phyloP scores from a whole-genome alignment of 1,140 invertebrate species.

The Homalodisca vitripennis region DNA sequence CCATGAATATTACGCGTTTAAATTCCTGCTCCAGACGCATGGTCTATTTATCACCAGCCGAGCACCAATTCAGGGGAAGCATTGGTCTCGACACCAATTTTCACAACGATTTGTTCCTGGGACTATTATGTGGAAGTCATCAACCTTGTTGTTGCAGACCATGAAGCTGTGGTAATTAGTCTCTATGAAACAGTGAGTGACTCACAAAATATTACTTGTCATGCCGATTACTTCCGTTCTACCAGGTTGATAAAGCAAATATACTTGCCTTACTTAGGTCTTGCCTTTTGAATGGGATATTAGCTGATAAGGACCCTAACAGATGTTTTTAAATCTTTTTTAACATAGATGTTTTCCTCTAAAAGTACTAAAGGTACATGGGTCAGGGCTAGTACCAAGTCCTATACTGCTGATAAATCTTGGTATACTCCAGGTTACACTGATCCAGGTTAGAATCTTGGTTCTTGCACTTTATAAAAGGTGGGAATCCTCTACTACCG shows the following conservation, averaged over 20 bases:
- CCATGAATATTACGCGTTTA: background rate
- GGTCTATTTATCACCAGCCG: background rate
- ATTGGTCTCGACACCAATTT: background rate
- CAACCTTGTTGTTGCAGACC: slow-evolving; percentile 4
- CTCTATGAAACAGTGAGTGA: background rate
- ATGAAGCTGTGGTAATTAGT: too few species aligned
- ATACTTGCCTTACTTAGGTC: background rate
- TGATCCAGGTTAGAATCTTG: background rate
- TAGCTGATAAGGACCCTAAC: background rate
- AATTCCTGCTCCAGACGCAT: background rate
- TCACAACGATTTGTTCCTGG: background rate
- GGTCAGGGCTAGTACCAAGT: background rate
- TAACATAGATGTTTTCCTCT: background rate
- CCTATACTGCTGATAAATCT: background rate
- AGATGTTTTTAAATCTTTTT: background rate
- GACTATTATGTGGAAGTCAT: background rate
- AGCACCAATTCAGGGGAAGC: background rate
- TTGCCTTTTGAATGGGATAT: background rate
- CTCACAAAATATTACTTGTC: too few species aligned
- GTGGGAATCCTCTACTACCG: background rate
- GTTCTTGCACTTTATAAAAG: background rate
- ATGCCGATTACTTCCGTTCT: too few species aligned
- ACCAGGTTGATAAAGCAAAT: background rate
- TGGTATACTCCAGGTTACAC: background rate
- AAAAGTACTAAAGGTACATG: too few species aligned